Evolutionary conservation across 2,797 vertebrate genomes (phyloP), one percentile per base, ranked within the genome.

Genomic region (Gymnopithys bicolor): DNA sequence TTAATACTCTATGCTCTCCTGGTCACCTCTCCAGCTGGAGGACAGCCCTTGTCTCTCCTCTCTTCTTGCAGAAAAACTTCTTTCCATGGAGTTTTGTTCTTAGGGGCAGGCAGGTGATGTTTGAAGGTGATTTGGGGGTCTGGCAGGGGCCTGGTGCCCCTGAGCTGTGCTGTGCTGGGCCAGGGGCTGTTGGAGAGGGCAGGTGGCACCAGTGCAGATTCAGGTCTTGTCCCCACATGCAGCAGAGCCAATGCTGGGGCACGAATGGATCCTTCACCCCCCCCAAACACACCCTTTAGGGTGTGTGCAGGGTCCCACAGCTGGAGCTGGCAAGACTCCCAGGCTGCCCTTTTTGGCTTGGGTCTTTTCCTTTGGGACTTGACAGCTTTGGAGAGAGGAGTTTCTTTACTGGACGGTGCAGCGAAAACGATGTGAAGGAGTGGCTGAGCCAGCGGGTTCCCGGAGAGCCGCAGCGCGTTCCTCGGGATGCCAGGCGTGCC

Each of bases 361-460:
- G 7, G 17, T 17, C 11, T 25, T 49, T 49, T 13, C 45, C 24
- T 32, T 30, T 5, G 62, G 22, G 13, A 11, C 7, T 27, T 2
- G 37, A 6, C 27, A 11, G 17, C 68, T 46, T 5, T 5, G 69
- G 24, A 13, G 25, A 8, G 15, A 32, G 28, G 22, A 2, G 3
- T 4, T 3, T 1, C 13, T 41, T 39, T 14, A 3, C 9, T 2
- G 43, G 69, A 1, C 33, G 41, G 35, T 1, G 51, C 35, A 4
- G 53, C 16, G 24, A 2, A 11, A 11, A 4, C 0, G 3, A 6
- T 2, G 4, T 1, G 84, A 8, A 15, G 76, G 32, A 6, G 59
- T 3, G 7, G 18, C 39, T 0, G 66, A 11, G 56, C 41, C 37
- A 7, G 63, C 0, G 11, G 8, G 2, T 4, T 56, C 0, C 27